phyloP scores from a whole-genome alignment of 2,888 invertebrate genomes.

The Antitype chi region DNA sequence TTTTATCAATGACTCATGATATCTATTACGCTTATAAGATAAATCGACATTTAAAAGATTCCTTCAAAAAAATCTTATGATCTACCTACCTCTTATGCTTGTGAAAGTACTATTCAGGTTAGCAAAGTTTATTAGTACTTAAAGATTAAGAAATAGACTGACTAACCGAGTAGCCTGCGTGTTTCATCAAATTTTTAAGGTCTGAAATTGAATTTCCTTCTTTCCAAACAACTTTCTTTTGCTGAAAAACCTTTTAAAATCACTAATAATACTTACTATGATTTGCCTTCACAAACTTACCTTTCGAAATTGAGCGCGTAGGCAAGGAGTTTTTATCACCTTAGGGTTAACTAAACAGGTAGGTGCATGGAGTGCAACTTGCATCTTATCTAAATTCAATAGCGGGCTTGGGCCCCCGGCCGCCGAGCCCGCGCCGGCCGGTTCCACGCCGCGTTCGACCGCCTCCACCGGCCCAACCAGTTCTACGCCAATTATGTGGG shows the following conservation, averaged over 20 bases:
- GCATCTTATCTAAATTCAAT: constrained; percentile 78
- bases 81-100: too few species aligned
- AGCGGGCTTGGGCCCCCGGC: constrained; percentile 66
- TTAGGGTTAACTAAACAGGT: constrained; percentile 31
- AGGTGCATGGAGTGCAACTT: constrained; percentile 63
- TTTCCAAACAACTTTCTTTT: not conserved
- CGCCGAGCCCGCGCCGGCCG: constrained; percentile 70
- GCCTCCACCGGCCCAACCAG: constrained; percentile 71
- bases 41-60: not conserved
- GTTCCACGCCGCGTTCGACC: constrained; percentile 68
- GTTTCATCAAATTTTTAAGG: not conserved
- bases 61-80: not conserved
- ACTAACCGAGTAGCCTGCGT: too few species aligned
- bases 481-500: constrained; percentile 72
- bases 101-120: not conserved
- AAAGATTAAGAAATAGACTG: not conserved
- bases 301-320: constrained; percentile 5
- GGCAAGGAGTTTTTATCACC: constrained; percentile 26
- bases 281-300: not conserved
- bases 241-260: not conserved
- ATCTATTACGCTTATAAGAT: not conserved
- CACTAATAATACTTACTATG: not conserved
- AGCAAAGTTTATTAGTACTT: not conserved
- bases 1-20: constrained; percentile 45
- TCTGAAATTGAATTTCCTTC: not conserved